Evolutionary conservation across 2,888 invertebrate genomes (phyloP), one percentile per base, ranked within the genome.

Genomic region (Epicampocera succincta): DNA sequence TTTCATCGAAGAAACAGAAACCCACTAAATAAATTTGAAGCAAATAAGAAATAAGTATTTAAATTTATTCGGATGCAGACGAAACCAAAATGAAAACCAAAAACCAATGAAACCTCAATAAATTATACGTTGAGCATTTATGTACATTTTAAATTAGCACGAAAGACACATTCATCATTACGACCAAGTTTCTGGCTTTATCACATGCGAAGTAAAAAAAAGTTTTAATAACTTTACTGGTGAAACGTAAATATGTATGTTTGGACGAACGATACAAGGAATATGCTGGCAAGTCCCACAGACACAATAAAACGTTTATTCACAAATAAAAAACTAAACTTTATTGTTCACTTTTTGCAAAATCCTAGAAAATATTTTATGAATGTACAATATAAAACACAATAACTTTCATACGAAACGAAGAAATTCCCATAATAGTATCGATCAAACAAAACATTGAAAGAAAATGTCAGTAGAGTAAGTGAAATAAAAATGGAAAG

Each of bases 401-500:
- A 40, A 66, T 58, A 58, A 61, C 61, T 72, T 19, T 17, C 54
- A 74, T 48, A 11, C 15, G 54, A 52, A 11, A 50, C 52, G 61
- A 42, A 66, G 42, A 61, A 78, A 60, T 12, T n/a, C 42, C 29
- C 48, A 42, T 73, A 65, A 73, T 17, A 82, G 66, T 82, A 83
- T 83, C 68, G 83, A 83, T 83, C 80, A 83, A 83, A 83, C 83
- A 83, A 83, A 83, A 83, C 83, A 83, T 33, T 21, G 29, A 69
- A 68, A 54, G 52, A 73, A 78, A 79, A 80, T 80, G 72, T 68
- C 75, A 72, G 75, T 69, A 17, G 72, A 69, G 72, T 76, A 72
- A 61, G 52, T 61, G 19, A 68, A 63, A 66, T 42, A 68, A 60
- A 72, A 42, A 40, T 58, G 40, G 33, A 60, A 33, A 75, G 17